These are phyloP conservation scores for Astur gentilis DNA, from an alignment of 2,113 vertebrate genomes.

Conservation along the genomic window DNA sequence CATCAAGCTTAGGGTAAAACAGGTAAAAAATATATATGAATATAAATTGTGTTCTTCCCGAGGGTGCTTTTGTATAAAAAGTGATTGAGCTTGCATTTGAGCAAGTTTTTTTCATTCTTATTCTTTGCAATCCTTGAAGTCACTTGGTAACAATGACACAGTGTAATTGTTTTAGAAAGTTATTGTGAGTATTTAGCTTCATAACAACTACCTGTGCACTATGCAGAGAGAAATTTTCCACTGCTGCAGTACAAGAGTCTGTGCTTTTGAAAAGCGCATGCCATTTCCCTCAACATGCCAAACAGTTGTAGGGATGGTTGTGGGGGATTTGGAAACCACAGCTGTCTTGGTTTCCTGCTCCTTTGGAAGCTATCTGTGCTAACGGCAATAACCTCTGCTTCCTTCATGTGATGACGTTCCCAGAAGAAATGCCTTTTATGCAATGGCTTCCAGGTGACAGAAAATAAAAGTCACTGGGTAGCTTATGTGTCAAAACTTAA, in stretches of 20 bases:
- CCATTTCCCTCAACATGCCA: background rate
- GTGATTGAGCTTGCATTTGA: conserved; percentile 8
- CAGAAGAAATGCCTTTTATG: background rate
- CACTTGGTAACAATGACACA: background rate
- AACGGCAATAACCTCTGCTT: background rate
- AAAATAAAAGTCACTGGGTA: background rate
- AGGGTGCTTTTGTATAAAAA: conserved; percentile 25
- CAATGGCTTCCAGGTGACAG: background rate
- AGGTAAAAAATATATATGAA: conserved; percentile 43
- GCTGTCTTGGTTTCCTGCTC: background rate
- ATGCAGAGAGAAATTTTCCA: background rate
- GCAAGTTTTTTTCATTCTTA: background rate
- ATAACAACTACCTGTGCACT: background rate
- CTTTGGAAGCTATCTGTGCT: background rate
- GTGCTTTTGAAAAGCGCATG: background rate
- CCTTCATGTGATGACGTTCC: background rate
- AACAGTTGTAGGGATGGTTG: background rate
- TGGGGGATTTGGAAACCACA: background rate
- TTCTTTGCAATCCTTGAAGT: background rate
- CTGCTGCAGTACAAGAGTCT: background rate
- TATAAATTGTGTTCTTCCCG: conserved; percentile 27
- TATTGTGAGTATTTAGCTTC: background rate
- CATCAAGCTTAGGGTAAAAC: conserved; percentile 49
- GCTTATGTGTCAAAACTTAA: background rate
- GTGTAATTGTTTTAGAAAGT: conserved; percentile 13